Conservation (phyloP, 2,888 invertebrate genomes). For the Sthenelais limicola region DNA sequence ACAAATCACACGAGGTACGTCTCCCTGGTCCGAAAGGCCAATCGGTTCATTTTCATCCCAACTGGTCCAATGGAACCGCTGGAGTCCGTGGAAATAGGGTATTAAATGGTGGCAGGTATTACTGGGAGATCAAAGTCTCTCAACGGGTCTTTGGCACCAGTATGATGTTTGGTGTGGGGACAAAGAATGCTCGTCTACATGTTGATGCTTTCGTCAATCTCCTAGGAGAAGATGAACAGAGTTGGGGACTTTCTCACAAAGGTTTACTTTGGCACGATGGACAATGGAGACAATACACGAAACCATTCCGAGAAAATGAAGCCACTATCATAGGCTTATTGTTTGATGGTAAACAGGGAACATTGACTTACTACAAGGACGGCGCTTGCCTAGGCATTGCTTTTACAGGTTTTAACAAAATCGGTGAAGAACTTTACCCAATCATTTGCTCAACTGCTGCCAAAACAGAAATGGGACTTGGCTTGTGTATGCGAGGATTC, state of each 20-base stretch:
- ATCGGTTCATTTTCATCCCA: slow-evolving; percentile 82
- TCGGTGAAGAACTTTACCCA: slow-evolving; percentile 79
- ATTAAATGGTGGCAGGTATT: slow-evolving; percentile 77
- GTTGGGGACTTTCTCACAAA: slow-evolving; percentile 84
- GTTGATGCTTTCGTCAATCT: slow-evolving; percentile 81
- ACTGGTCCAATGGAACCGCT: slow-evolving; percentile 84
- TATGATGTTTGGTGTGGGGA: slow-evolving; percentile 84
- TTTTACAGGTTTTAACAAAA: slow-evolving; percentile 78
- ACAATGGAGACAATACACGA: slow-evolving; percentile 78
- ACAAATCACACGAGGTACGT: slow-evolving; percentile 76
- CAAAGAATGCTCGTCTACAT: slow-evolving; percentile 76
- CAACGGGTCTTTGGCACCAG: slow-evolving; percentile 82
- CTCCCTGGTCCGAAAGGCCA: slow-evolving; percentile 72
- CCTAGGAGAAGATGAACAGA: slow-evolving; percentile 80
- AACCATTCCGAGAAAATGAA: slow-evolving; percentile 81
- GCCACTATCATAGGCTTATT: slow-evolving; percentile 80
- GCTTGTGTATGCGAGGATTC: slow-evolving; percentile 77
- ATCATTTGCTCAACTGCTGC: slow-evolving; percentile 83
- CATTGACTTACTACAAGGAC: slow-evolving; percentile 82
- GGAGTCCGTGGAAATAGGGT: slow-evolving; percentile 80
- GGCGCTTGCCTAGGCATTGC: slow-evolving; percentile 81
- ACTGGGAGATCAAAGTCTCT: slow-evolving; percentile 79
- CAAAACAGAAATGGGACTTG: slow-evolving; percentile 82
- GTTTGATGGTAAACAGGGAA: slow-evolving; percentile 79
- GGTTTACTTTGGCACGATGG: slow-evolving; percentile 81